These are phyloP conservation scores for Drosophila guanche DNA, from an alignment of 1,140 invertebrate species.

Conservation along the genomic window DNA sequence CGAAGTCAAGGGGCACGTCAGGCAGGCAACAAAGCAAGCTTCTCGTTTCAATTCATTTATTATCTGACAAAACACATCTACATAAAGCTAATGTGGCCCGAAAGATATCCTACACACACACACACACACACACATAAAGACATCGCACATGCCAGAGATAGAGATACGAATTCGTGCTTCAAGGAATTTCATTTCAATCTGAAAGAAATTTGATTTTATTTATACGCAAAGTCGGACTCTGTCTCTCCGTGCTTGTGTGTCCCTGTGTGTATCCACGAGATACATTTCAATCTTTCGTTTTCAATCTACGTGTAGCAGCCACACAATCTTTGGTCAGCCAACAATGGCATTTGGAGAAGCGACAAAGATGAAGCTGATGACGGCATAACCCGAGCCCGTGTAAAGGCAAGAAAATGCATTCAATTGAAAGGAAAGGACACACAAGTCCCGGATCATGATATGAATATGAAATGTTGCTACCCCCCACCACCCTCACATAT, in stretches of 20 bases:
- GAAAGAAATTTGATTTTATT: conserved; percentile 62
- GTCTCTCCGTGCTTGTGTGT: background rate
- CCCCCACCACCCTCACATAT: background rate
- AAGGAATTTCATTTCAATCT: conserved; percentile 66
- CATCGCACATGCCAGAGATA: conserved; percentile 2
- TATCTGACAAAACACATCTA: conserved; percentile 59
- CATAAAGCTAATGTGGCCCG: conserved; percentile 63
- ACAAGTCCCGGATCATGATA: conserved; percentile 62
- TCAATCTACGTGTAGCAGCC: conserved; percentile 67
- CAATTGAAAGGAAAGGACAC: conserved; percentile 78
- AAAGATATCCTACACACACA: conserved; percentile 48
- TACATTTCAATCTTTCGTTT: conserved; percentile 78
- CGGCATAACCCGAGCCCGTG: conserved; percentile 8
- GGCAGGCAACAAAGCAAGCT: conserved; percentile 38
- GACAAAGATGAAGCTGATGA: conserved; percentile 34
- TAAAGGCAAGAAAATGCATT: conserved; percentile 55
- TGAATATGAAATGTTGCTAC: conserved; percentile 71
- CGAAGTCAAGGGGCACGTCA: conserved; percentile 35
- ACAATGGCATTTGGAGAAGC: conserved; percentile 30
- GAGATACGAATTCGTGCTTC: conserved; percentile 39
- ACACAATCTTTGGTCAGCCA: conserved; percentile 42
- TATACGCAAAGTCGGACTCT: conserved; percentile 26
- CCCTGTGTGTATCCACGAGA: conserved; percentile 42
- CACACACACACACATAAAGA: conserved; percentile 8
- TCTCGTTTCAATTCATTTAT: conserved; percentile 49